Evolutionary conservation across 2,888 invertebrate species (phyloP).

Genomic region (Exocentrus adspersus): DNA sequence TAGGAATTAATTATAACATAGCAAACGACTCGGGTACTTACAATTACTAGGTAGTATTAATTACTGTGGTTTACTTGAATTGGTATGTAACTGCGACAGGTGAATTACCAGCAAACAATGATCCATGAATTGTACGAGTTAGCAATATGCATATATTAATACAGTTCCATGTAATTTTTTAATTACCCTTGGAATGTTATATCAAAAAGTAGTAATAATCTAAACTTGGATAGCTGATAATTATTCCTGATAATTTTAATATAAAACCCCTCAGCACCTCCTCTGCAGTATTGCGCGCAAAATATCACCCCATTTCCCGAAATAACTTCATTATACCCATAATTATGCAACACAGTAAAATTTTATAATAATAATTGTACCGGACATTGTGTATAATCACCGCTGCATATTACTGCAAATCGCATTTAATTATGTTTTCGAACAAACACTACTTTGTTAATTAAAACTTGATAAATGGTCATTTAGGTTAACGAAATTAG

Average conservation of each 20-base stretch:
- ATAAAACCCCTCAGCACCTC: not conserved
- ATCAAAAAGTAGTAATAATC: no score
- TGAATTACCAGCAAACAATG: conserved; percentile 2
- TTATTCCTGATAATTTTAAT: no score
- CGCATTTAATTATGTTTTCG: conserved; percentile 26
- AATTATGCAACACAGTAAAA: conserved; percentile 8
- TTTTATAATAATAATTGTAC: conserved; percentile 21
- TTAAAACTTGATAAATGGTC: conserved; percentile 24
- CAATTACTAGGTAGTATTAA: conserved; percentile 1
- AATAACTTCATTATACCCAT: conserved; percentile 19
- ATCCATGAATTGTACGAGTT: conserved; percentile 3
- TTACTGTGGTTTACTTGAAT: not conserved
- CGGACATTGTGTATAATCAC: conserved; percentile 21
- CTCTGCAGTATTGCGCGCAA: not conserved
- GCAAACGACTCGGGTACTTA: not conserved
- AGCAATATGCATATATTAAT: no score
- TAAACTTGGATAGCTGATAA: no score
- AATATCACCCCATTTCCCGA: not conserved
- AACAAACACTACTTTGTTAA: conserved; percentile 20
- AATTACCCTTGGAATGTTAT: no score
- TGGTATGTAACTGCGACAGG: not conserved
- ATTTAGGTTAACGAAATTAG: conserved; percentile 14
- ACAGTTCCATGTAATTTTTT: no score
- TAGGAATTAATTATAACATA: not conserved
- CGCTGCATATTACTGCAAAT: conserved; percentile 19